Evolutionary conservation across 2,797 vertebrate species (phyloP).

Genomic region (Rhincodon typus): DNA sequence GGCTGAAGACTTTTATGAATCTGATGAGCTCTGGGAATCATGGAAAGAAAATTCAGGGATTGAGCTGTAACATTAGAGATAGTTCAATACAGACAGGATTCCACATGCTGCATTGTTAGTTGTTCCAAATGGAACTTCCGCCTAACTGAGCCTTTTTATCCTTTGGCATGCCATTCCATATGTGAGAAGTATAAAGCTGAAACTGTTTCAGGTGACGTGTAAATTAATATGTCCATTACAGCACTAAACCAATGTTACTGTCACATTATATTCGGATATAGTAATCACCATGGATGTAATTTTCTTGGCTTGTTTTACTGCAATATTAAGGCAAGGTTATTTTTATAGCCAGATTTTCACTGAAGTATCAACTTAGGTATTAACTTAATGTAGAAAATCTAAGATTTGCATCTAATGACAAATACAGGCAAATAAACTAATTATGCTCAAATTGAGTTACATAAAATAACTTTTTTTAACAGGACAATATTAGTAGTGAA

Average conservation of each 20-base stretch:
- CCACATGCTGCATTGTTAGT: not conserved
- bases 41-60: not conserved
- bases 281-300: not conserved
- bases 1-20: not conserved
- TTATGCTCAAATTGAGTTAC: not conserved
- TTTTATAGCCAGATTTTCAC: not conserved
- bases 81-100: not conserved
- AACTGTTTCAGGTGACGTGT: not conserved
- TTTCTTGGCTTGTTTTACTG: not conserved
- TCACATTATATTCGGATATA: not conserved
- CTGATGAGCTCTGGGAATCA: not conserved
- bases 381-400: too few relatives aligned
- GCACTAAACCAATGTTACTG: not conserved
- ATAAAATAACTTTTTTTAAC: not conserved
- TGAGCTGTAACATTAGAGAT: not conserved
- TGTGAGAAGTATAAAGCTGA: not conserved
- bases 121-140: not conserved
- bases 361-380: not conserved
- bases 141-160: not conserved
- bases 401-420: too few relatives aligned
- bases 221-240: not conserved
- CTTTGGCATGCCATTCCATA: not conserved
- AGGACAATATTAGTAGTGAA: not conserved
- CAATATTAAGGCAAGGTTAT: not conserved
- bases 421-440: not conserved